Conservation (phyloP, 2,888 invertebrate species). For the Eudasyphora cyanicolor region DNA sequence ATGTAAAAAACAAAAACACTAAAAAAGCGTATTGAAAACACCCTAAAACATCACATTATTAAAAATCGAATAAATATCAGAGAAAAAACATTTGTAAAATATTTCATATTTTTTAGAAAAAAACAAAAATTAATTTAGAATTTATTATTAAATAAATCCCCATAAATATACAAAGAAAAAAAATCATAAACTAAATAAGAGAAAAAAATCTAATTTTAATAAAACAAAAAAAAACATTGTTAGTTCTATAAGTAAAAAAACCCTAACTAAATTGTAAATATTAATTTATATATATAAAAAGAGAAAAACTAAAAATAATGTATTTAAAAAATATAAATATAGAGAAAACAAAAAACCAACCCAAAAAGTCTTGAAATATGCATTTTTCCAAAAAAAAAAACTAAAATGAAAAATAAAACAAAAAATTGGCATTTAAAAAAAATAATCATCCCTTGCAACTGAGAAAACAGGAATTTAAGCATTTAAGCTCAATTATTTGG, state of each 20-base stretch:
- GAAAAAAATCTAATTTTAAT: conserved; percentile 39
- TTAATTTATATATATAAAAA: conserved; percentile 53
- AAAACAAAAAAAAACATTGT: conserved; percentile 23
- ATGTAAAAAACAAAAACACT: conserved; percentile 57
- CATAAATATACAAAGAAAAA: conserved; percentile 32
- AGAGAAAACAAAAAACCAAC: conserved; percentile 40
- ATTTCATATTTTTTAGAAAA: conserved; percentile 69
- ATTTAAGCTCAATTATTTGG: conserved; percentile 76
- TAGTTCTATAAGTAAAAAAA: conserved; percentile 9
- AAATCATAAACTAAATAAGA: not conserved
- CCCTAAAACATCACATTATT: conserved; percentile 40
- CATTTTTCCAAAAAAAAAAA: conserved; percentile 53
- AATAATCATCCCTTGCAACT: too few relatives aligned
- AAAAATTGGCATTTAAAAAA: conserved; percentile 47
- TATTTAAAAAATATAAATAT: conserved; percentile 40
- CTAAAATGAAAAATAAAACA: conserved; percentile 58
- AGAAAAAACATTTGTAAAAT: conserved; percentile 76
- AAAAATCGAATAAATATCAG: conserved; percentile 66
- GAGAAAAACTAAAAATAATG: conserved; percentile 39
- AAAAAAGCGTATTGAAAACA: conserved; percentile 42
- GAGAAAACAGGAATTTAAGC: conserved; percentile 64
- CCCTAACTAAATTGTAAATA: conserved; percentile 55
- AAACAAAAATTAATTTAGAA: conserved; percentile 29
- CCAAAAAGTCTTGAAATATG: conserved; percentile 60
- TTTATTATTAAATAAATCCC: conserved; percentile 23